These are phyloP conservation scores for Daubentonia madagascariensis DNA, from an alignment of 2,113 vertebrate species.

Conservation along the genomic window DNA sequence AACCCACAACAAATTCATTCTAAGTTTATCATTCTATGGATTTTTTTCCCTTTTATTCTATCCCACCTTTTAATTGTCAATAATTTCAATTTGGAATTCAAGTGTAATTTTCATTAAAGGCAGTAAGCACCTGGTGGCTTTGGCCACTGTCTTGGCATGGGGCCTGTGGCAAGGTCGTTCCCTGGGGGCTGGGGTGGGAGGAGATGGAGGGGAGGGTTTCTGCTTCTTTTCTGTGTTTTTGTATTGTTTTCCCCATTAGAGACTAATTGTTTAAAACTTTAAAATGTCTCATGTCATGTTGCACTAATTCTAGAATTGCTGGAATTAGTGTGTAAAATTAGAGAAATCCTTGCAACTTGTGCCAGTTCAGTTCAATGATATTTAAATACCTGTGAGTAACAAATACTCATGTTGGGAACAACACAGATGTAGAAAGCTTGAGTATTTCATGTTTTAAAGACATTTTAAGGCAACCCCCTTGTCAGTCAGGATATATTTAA, in stretches of 20 bases:
- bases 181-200: fast-evolving
- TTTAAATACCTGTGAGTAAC: neutral
- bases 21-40: neutral
- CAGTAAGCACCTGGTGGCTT: neutral
- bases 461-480: neutral
- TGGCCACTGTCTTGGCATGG: no score
- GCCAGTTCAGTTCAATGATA: neutral
- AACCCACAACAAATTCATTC: neutral
- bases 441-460: neutral
- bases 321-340: neutral
- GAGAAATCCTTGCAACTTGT: neutral
- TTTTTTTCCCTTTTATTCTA: neutral
- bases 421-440: neutral
- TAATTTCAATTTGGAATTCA: neutral
- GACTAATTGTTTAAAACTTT: neutral
- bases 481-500: neutral
- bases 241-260: neutral
- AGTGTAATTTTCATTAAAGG: neutral
- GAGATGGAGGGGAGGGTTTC: neutral
- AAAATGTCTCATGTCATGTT: neutral
- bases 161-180: neutral
- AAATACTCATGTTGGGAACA: neutral
- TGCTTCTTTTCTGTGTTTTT: neutral
- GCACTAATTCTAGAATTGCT: neutral
- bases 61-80: neutral